Percentiles rank a stretch among this genome's conserved stretches.
Conservation (phyloP, 2,888 invertebrate species). For the Melinaea marsaeus region DNA sequence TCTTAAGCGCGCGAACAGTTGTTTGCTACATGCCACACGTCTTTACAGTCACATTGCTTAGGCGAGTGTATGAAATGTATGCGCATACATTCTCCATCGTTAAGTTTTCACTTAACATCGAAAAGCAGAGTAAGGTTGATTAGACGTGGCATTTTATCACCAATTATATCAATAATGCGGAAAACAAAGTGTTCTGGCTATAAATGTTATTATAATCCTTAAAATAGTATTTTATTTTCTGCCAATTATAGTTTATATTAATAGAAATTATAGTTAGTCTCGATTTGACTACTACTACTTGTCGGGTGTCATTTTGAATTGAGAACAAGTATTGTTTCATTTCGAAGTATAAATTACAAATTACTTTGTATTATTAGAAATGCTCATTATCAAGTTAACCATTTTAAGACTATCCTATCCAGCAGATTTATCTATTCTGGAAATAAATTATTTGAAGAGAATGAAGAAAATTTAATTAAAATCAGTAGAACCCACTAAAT, state of each 20-base stretch:
- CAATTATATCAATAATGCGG: neutral
- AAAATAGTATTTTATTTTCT: too few relatives aligned
- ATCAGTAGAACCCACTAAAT: conserved; percentile 45
- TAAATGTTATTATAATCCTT: too few relatives aligned
- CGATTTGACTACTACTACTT: too few relatives aligned
- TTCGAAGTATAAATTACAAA: too few relatives aligned
- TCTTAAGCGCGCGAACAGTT: conserved; percentile 12
- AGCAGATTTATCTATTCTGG: conserved; percentile 22
- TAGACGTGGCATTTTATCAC: conserved; percentile 36
- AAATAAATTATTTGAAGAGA: conserved; percentile 48
- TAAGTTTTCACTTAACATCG: conserved; percentile 48
- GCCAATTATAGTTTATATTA: too few relatives aligned
- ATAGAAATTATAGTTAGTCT: too few relatives aligned
- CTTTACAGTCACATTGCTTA: conserved; percentile 28
- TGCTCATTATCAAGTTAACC: neutral
- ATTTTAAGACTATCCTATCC: neutral
- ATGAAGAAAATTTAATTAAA: conserved; percentile 52
- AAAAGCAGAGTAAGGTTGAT: conserved; percentile 31
- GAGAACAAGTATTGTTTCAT: too few relatives aligned
- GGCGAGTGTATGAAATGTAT: conserved; percentile 54
- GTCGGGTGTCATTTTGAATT: too few relatives aligned
- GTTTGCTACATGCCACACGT: conserved; percentile 28
- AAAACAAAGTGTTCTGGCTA: too few relatives aligned
- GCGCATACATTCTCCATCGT: conserved; percentile 68
- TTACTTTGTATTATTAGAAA: neutral